A percentile compares a stretch with the other conserved stretches of the same genome.
phyloP scores from a whole-genome alignment of 2,113 vertebrate genomes.

The Cyrtonyx montezumae region DNA sequence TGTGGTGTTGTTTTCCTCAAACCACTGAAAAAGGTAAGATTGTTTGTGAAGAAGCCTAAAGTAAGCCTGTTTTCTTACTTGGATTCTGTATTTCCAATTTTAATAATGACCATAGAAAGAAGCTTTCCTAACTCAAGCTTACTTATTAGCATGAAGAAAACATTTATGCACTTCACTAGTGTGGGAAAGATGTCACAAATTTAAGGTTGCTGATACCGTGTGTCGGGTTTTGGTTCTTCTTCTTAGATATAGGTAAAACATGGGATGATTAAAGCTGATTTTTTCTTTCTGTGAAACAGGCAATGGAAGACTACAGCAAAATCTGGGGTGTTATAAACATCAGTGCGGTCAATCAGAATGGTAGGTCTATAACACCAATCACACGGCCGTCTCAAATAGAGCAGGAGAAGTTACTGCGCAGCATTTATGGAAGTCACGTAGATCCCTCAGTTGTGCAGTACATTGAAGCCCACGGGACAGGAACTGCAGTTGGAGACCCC shows the following conservation, averaged over 20 bases:
- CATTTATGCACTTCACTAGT: neutral
- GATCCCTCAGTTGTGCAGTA: constrained; percentile 82
- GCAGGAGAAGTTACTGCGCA: constrained; percentile 81
- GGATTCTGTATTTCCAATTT: neutral
- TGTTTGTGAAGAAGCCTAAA: neutral
- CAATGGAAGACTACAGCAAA: constrained; percentile 79
- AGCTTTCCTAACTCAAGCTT: neutral
- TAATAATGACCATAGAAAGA: neutral
- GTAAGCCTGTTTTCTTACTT: neutral
- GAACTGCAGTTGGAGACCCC: constrained; percentile 81
- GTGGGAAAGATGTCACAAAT: accelerated
- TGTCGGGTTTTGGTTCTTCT: neutral
- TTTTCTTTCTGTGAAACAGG: constrained; percentile 65
- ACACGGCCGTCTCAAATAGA: constrained; percentile 80
- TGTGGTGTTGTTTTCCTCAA: constrained; percentile 87
- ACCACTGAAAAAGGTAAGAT: constrained; percentile 79
- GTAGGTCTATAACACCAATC: constrained; percentile 77
- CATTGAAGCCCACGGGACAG: constrained; percentile 86
- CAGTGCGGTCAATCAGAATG: constrained; percentile 85
- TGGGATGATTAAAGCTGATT: neutral
- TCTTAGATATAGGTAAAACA: neutral
- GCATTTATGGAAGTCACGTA: constrained; percentile 74
- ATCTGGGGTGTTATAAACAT: constrained; percentile 85
- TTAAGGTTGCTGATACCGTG: neutral
- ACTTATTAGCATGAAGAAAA: neutral